Conservation (phyloP, 2,113 vertebrate species). For the Alethe castanea region DNA sequence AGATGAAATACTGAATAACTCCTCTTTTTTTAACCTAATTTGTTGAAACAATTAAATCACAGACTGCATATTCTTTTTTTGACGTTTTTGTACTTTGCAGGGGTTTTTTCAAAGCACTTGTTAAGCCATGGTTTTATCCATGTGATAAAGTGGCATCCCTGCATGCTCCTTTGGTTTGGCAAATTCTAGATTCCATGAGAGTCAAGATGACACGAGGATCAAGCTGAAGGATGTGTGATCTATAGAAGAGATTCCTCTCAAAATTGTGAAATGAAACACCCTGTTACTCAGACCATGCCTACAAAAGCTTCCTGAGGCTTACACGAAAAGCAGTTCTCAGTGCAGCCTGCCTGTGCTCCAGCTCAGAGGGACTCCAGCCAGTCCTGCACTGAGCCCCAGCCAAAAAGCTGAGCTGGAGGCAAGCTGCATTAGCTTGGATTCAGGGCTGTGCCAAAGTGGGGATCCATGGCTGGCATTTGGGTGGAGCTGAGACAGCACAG, state of each 20-base stretch:
- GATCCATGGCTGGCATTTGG: accelerated
- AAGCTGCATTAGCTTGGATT: not conserved
- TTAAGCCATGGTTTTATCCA: not conserved
- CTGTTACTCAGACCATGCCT: not conserved
- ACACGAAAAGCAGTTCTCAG: not conserved
- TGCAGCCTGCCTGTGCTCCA: not conserved
- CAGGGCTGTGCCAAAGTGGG: not conserved
- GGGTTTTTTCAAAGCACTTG: not conserved
- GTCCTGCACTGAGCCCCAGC: not conserved
- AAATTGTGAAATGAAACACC: not conserved
- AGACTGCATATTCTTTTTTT: not conserved
- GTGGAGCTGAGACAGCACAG: not conserved
- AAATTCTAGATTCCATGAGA: not conserved
- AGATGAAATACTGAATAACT: not conserved
- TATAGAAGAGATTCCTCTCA: not conserved
- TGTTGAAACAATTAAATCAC: not conserved
- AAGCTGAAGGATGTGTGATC: not conserved
- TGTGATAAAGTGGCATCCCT: not conserved
- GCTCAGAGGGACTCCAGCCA: not conserved
- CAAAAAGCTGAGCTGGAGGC: not conserved
- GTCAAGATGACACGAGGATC: not conserved
- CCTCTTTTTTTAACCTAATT: not conserved
- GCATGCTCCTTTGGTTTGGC: not conserved
- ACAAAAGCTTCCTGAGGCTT: not conserved
- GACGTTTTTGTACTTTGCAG: not conserved